A percentile compares a stretch with the other conserved stretches of the same genome.
phyloP scores from a whole-genome alignment of 2,797 vertebrate genomes.

The Microhierax caerulescens region DNA sequence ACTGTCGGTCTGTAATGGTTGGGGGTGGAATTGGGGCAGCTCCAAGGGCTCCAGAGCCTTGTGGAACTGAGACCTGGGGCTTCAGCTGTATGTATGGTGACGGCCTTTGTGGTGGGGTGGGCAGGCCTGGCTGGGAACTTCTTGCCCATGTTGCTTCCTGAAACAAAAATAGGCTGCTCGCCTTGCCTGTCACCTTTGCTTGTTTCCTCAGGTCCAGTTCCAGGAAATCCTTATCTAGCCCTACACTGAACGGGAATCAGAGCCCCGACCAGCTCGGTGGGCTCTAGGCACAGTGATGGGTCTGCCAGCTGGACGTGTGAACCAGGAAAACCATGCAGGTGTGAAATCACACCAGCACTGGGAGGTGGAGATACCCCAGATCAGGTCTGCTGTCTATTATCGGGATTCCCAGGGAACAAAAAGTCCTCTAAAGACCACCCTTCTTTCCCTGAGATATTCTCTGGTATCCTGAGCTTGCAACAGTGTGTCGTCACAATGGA shows the following conservation, averaged over 20 bases:
- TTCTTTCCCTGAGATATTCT: neutral
- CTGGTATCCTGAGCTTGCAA: neutral
- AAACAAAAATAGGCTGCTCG: neutral
- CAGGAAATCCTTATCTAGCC: conserved; percentile 28
- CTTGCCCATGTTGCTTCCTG: neutral
- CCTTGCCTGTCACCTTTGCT: neutral
- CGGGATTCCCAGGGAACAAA: neutral
- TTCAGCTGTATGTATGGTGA: neutral
- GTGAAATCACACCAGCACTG: neutral
- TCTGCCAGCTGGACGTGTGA: neutral
- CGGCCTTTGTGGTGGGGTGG: neutral
- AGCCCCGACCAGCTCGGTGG: neutral
- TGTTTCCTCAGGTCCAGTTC: neutral
- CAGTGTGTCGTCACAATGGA: neutral
- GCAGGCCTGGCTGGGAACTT: neutral
- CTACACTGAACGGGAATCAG: conserved; percentile 30
- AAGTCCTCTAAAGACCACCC: neutral
- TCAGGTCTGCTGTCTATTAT: neutral
- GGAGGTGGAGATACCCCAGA: neutral
- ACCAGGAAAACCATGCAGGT: neutral
- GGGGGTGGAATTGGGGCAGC: neutral
- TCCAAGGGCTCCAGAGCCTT: neutral
- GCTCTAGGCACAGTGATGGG: conserved; percentile 37
- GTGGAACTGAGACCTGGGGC: neutral
- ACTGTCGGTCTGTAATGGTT: rapidly evolving